Conservation (phyloP, 2,888 invertebrate genomes). For the Acanthosepion lycidas region DNA sequence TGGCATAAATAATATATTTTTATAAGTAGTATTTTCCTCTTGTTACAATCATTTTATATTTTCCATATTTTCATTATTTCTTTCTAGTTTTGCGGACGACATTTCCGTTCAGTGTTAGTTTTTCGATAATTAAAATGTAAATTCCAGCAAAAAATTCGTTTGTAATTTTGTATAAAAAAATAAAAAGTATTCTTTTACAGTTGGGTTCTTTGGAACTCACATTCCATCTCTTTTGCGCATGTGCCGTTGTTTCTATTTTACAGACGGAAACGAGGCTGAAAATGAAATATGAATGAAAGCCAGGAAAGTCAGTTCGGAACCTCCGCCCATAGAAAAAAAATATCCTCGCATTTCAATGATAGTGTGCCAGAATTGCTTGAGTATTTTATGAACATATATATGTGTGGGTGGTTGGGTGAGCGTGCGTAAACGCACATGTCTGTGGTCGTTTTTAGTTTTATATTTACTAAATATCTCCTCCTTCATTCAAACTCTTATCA, state of each 20-base stretch:
- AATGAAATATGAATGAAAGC: neutral
- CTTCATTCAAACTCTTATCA: neutral
- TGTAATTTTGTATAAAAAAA: no score
- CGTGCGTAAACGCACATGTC: neutral
- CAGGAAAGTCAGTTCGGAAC: neutral
- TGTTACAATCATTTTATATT: no score
- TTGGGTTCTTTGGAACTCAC: neutral
- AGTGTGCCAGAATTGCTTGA: neutral
- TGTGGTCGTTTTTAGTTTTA: neutral
- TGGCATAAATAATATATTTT: no score
- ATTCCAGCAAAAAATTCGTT: no score
- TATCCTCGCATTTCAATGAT: neutral
- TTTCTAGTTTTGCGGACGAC: no score
- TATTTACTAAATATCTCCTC: neutral
- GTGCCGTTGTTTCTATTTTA: neutral
- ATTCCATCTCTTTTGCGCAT: neutral
- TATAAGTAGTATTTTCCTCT: no score
- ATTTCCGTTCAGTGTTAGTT: no score
- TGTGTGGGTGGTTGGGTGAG: no score
- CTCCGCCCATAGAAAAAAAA: neutral
- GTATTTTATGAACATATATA: neutral
- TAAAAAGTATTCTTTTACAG: neutral
- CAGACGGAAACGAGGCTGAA: neutral
- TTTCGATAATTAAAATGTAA: no score
- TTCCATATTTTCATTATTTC: no score